Base-by-base conservation (phyloP, 2,113 vertebrate species). In the Amphiprion ocellaris region DNA sequence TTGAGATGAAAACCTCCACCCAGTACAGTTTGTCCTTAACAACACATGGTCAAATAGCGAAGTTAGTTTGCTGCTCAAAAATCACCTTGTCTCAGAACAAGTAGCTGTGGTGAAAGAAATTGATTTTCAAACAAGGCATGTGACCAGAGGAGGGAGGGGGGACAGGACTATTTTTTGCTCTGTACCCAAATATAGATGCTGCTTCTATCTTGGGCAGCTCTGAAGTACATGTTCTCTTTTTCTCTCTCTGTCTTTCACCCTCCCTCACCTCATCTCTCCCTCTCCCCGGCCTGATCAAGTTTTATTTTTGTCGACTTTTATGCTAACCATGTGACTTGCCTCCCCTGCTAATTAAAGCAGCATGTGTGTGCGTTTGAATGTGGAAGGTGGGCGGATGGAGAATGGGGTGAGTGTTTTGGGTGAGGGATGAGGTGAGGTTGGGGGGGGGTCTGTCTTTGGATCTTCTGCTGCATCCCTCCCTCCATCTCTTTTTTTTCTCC, bases 331-430 rank as follows among this genome's bases (percentile, higher is more conserved):
- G 90, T 92, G 91, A 92, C 90, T 90, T 69, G 23, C 58, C 79
- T 88, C 65, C 62, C 56, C 58, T 86, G 77, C 86, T 93, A 92
- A 92, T 93, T 93, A 90, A 92, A 92, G 89, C 66, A 44, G 28
- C 5, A 15, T 78, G 60, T 37, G 62, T 66, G 66, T 73, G 74
- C 89, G 79, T 82, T 72, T 89, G 65, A 70, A 81, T 87, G 69
- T 86, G 61, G 71, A 69, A 61, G 26, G 71, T 67, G 58, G 74
- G 81, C 0, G 74, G 65, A 68, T 68, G 61, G 46, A 68, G 26
- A 78, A 26, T 33, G 49, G 63, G 4, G 53, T 63, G 21, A 65
- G 53, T 66, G 39, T 65, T 54, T 79, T 66, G 47, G 46, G 2
- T 4, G 26, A 9, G 14, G 26, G 44, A 24, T 3, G 0, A 0